These are phyloP conservation scores for Corella eumyota DNA, from an alignment of 23 tunicate species.

Conservation along the genomic window DNA sequence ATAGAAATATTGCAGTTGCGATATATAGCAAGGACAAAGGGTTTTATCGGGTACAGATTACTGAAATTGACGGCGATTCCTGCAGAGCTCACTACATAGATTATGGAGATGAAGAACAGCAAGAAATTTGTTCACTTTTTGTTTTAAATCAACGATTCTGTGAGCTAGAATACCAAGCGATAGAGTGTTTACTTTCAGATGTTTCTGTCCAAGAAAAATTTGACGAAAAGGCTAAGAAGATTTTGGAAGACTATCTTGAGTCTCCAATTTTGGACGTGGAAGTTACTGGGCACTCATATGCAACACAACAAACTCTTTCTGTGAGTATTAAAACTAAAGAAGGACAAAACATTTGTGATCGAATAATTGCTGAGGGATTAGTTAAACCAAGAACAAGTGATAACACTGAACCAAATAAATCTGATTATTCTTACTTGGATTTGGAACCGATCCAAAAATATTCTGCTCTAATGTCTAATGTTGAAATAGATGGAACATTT, in stretches of 20 bases:
- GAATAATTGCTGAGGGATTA: constrained; percentile 7
- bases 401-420: no score
- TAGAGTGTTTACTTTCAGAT: constrained; percentile 20
- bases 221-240: not conserved
- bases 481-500: constrained; percentile 29
- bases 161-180: constrained; percentile 28
- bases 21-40: constrained; percentile 24
- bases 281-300: no score
- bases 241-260: not conserved
- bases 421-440: no score
- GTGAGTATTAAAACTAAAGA: no score
- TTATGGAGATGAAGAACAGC: constrained; percentile 47
- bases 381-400: constrained; percentile 8
- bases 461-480: constrained; percentile 13
- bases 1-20: constrained; percentile 30
- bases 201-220: constrained; percentile 3
- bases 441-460: no score
- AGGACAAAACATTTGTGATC: constrained; percentile 5
- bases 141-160: constrained; percentile 21
- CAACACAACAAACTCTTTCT: no score
- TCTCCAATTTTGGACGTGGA: not conserved
- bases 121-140: constrained; percentile 12
- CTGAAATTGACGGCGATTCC: constrained; percentile 5
- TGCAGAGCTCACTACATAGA: constrained; percentile 22
- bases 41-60: constrained; percentile 37